Percentiles rank a stretch among this genome's conserved stretches.
phyloP scores from a whole-genome alignment of 2,888 invertebrate genomes.

The Steinernema hermaphroditum region DNA sequence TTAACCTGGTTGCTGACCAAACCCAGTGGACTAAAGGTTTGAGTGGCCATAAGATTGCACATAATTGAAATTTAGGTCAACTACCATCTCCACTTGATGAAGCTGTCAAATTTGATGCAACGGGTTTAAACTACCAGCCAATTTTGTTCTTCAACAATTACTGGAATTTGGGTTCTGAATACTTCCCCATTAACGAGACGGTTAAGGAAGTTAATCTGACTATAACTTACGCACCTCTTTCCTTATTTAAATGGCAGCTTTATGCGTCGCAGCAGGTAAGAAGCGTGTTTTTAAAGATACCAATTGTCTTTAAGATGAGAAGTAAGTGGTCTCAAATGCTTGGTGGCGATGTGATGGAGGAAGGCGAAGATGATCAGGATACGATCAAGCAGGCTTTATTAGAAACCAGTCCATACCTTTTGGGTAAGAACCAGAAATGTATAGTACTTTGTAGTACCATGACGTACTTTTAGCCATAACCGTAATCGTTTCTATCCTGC shows the following conservation, averaged over 20 bases:
- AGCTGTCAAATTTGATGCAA: slow-evolving; percentile 72
- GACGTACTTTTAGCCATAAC: slow-evolving; percentile 72
- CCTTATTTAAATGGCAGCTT: slow-evolving; percentile 95
- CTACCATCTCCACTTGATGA: slow-evolving; percentile 56
- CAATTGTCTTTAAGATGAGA: slow-evolving; percentile 50
- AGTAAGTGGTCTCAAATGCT: slow-evolving; percentile 62
- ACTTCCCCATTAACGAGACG: slow-evolving; percentile 82
- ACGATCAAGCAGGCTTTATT: slow-evolving; percentile 80
- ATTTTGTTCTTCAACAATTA: slow-evolving; percentile 93
- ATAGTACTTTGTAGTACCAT: background rate
- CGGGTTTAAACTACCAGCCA: slow-evolving; percentile 85
- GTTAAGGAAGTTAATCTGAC: slow-evolving; percentile 70
- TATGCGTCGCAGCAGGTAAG: slow-evolving; percentile 86
- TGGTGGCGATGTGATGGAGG: slow-evolving; percentile 67
- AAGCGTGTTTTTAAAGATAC: background rate
- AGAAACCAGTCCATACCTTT: slow-evolving; percentile 92
- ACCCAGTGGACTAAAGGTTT: slow-evolving; percentile 87
- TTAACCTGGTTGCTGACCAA: slow-evolving; percentile 92
- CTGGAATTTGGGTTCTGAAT: slow-evolving; percentile 90
- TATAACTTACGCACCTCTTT: slow-evolving; percentile 77
- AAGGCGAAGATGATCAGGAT: slow-evolving; percentile 73
- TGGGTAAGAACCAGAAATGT: slow-evolving; percentile 70
- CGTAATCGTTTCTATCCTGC: slow-evolving; percentile 86
- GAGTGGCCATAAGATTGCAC: background rate
- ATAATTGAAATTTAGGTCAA: slow-evolving; percentile 37